These are phyloP conservation scores for Pectinophora gossypiella DNA, from an alignment of 1,140 invertebrate species.

Conservation along the genomic window DNA sequence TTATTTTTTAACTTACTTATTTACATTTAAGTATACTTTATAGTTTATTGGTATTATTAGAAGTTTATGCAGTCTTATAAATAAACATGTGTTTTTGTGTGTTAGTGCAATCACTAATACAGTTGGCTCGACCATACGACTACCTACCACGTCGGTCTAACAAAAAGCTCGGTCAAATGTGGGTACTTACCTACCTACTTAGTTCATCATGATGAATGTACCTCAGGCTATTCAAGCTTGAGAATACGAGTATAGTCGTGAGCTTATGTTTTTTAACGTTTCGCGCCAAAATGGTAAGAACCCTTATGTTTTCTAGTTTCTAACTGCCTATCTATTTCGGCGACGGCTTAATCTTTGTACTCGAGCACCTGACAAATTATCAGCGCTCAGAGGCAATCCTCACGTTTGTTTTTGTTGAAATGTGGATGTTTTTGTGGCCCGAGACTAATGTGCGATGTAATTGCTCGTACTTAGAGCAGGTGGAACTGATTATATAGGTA, in stretches of 20 bases:
- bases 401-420: constrained; percentile 70
- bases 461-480: constrained; percentile 30
- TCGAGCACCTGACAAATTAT: constrained; percentile 66
- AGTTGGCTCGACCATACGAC: too few relatives aligned
- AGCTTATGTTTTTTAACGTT: neutral
- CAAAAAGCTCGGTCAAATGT: neutral
- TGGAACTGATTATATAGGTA: constrained; percentile 7
- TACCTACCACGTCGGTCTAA: too few relatives aligned
- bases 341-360: constrained; percentile 41
- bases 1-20: too few relatives aligned
- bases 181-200: neutral
- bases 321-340: neutral
- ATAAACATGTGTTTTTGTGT: too few relatives aligned
- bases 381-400: constrained; percentile 54
- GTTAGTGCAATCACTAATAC: too few relatives aligned
- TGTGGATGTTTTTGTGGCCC: constrained; percentile 53
- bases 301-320: neutral
- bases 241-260: neutral
- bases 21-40: too few relatives aligned
- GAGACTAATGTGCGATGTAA: constrained; percentile 59
- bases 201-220: neutral
- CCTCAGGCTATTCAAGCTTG: neutral
- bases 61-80: too few relatives aligned
- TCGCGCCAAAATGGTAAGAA: neutral
- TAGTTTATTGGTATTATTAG: too few relatives aligned